These are phyloP conservation scores for Scaptomyza caliginosa DNA, from an alignment of 2,888 invertebrate genomes.

Conservation along the genomic window DNA sequence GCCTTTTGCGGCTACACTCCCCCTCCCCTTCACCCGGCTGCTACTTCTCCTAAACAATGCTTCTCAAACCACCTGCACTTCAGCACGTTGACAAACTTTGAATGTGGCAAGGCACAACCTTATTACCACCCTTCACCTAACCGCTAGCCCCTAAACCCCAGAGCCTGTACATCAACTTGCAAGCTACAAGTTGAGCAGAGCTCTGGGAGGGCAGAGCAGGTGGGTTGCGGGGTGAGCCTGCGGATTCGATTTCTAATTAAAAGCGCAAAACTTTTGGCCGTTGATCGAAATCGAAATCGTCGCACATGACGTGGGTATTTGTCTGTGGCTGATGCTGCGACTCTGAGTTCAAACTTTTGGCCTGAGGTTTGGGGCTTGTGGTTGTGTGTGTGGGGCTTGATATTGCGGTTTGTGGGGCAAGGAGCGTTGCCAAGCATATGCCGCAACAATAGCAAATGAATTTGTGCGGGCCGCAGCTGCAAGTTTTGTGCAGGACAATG, in stretches of 20 bases:
- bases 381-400: not conserved
- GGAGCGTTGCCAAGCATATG: conserved; percentile 3
- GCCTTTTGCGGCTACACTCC: not conserved
- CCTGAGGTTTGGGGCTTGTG: not conserved
- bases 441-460: conserved; percentile 25
- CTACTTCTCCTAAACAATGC: no score
- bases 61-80: not conserved
- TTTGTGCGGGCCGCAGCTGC: conserved; percentile 17
- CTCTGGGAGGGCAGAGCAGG: not conserved
- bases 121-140: not conserved
- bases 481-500: not conserved
- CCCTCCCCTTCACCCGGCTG: no score
- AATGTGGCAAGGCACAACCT: conserved; percentile 1
- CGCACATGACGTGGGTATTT: conserved; percentile 30
- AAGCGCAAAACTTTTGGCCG: conserved; percentile 66
- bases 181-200: conserved; percentile 53
- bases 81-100: conserved; percentile 47
- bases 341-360: not conserved
- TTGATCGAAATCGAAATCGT: conserved; percentile 57
- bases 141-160: not conserved
- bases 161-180: not conserved
- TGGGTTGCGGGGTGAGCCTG: conserved; percentile 28
- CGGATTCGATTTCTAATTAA: conserved; percentile 74
- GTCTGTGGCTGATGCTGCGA: conserved; percentile 13
- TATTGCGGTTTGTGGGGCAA: not conserved